phyloP scores from a whole-genome alignment of 1,140 invertebrate species.

The Lasioglossum albipes region DNA sequence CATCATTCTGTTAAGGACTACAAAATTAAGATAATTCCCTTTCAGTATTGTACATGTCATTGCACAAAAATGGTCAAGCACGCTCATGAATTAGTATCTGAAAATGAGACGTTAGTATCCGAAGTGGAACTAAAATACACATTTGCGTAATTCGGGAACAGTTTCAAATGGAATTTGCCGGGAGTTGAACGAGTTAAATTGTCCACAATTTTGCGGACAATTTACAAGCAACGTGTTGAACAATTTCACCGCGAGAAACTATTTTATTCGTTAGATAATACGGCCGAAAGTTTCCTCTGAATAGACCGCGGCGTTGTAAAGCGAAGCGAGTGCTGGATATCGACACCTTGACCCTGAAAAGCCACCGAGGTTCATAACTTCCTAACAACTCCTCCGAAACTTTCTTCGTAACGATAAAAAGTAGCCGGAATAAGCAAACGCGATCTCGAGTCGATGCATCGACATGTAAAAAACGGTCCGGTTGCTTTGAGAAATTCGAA shows the following conservation, averaged over 20 bases:
- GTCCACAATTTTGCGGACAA: not conserved
- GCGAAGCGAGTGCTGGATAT: conserved; percentile 8
- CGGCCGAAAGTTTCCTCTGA: not conserved
- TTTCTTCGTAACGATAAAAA: conserved; percentile 29
- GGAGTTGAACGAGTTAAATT: not conserved
- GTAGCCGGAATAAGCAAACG: not conserved
- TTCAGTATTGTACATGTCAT: too few species aligned
- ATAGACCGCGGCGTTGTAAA: not conserved
- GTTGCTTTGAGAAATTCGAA: not conserved
- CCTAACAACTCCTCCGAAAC: conserved; percentile 10
- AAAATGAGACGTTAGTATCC: not conserved
- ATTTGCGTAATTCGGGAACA: not conserved
- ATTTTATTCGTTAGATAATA: not conserved
- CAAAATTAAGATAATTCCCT: too few species aligned
- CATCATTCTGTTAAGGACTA: too few species aligned
- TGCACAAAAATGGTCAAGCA: too few species aligned
- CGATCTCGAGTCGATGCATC: not conserved
- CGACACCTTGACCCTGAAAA: conserved; percentile 39
- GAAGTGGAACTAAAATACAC: not conserved
- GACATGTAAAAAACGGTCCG: not conserved
- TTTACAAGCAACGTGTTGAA: not conserved
- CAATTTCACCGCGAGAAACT: not conserved
- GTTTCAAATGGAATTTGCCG: not conserved
- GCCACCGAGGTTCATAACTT: conserved; percentile 33
- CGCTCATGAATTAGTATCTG: not conserved